These are phyloP conservation scores for Abramis brama DNA, from an alignment of 2,113 vertebrate species.

Conservation along the genomic window DNA sequence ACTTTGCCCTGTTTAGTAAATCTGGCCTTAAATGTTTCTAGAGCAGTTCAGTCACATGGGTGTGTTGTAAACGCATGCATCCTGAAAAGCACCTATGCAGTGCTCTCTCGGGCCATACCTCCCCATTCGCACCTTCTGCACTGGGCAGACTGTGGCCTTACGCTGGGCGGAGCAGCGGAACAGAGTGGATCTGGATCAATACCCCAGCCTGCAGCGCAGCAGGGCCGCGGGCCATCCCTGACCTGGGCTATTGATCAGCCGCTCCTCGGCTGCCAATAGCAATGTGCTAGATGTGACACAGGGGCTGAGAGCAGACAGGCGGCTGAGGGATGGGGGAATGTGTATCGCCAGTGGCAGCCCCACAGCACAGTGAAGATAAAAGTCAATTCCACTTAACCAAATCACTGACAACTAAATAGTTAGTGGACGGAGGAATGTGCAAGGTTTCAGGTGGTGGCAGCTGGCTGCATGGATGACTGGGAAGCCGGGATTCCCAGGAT, in stretches of 20 bases:
- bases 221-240: conserved; percentile 83
- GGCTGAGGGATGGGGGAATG: conserved; percentile 78
- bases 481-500: conserved; percentile 53
- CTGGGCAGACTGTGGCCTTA: conserved; percentile 64
- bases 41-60: not conserved
- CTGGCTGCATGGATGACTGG: conserved; percentile 56
- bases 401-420: conserved; percentile 97
- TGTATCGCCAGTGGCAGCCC: conserved; percentile 87
- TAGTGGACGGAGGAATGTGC: conserved; percentile 86
- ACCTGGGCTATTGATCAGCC: conserved; percentile 89
- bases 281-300: conserved; percentile 85
- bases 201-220: conserved; percentile 80
- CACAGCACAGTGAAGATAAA: conserved; percentile 88
- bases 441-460: conserved; percentile 65
- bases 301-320: conserved; percentile 69
- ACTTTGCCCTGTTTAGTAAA: too few relatives aligned
- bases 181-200: conserved; percentile 86
- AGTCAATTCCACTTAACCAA: conserved; percentile 98
- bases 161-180: conserved; percentile 83
- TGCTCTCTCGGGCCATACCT: not conserved
- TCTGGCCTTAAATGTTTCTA: not conserved
- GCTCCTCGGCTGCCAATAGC: conserved; percentile 90
- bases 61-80: not conserved
- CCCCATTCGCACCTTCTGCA: conserved; percentile 23
- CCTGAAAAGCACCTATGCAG: not conserved